Conservation (phyloP, 1,140 invertebrate species). For the Drosophila kanapiae region DNA sequence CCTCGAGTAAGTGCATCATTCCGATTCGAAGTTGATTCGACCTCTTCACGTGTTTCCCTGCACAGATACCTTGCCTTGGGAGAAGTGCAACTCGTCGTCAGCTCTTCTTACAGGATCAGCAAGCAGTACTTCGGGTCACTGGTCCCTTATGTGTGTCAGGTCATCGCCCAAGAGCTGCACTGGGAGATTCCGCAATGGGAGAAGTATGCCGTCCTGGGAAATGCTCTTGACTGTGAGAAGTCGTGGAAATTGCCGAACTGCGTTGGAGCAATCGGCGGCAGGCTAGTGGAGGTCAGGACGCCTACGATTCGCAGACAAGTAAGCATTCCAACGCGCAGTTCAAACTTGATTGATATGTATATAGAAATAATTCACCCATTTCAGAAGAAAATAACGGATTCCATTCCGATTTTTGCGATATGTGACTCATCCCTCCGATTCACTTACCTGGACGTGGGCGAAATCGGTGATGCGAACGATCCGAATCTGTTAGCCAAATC, state of each 20-base stretch:
- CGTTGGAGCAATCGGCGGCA: constrained; percentile 6
- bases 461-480: neutral
- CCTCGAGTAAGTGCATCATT: constrained; percentile 1
- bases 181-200: constrained; percentile 14
- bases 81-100: neutral
- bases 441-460: neutral
- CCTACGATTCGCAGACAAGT: neutral
- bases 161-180: neutral
- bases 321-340: neutral
- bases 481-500: neutral
- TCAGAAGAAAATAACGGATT: neutral
- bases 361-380: neutral
- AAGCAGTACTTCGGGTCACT: neutral
- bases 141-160: neutral
- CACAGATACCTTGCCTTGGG: constrained; percentile 3
- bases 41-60: neutral
- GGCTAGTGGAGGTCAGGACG: neutral
- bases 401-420: neutral
- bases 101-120: constrained; percentile 4
- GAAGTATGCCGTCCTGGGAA: neutral
- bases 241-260: constrained; percentile 2
- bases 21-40: neutral
- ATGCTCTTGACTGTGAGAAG: neutral
- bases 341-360: neutral
- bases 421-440: constrained; percentile 6